Evolutionary conservation across 2,888 invertebrate genomes (phyloP).

Genomic region (Allygus modestus): DNA sequence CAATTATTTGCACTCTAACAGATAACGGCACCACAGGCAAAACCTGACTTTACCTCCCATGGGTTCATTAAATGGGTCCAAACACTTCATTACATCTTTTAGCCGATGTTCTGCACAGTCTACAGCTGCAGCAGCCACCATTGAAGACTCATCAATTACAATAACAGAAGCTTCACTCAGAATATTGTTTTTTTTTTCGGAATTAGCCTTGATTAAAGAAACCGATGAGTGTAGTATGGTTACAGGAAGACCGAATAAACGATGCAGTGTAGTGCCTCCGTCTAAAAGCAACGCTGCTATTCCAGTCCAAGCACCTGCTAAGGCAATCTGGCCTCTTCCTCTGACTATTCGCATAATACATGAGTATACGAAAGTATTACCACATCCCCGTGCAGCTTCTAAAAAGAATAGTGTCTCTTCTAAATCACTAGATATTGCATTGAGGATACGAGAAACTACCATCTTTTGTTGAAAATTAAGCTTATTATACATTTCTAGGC

Average conservation of each 20-base stretch:
- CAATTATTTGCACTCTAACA: neutral
- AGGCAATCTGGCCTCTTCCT: neutral
- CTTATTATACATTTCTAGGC: neutral
- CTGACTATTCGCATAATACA: neutral
- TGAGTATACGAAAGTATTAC: slow-evolving; percentile 34
- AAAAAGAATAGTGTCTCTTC: slow-evolving; percentile 32
- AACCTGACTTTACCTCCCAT: slow-evolving; percentile 36
- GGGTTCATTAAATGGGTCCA: neutral
- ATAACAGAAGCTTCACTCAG: slow-evolving; percentile 49
- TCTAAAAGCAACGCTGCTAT: slow-evolving; percentile 58
- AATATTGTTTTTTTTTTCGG: neutral
- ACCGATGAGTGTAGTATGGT: slow-evolving; percentile 30
- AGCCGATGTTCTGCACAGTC: slow-evolving; percentile 28
- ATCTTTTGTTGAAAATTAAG: neutral
- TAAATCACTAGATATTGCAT: slow-evolving; percentile 4
- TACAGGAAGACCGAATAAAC: slow-evolving; percentile 57
- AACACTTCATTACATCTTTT: slow-evolving; percentile 27
- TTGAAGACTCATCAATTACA: slow-evolving; percentile 56
- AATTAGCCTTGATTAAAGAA: slow-evolving; percentile 30
- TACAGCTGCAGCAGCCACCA: slow-evolving; percentile 21
- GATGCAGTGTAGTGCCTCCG: slow-evolving; percentile 57
- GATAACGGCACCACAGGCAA: slow-evolving; percentile 28
- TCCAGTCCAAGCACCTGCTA: slow-evolving; percentile 43
- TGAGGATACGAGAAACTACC: neutral
- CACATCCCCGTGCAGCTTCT: slow-evolving; percentile 49